Percentiles rank a stretch among this genome's conserved stretches.
These are phyloP conservation scores for Psilopogon haemacephalus DNA, from an alignment of 2,113 vertebrate genomes.

Conservation along the genomic window DNA sequence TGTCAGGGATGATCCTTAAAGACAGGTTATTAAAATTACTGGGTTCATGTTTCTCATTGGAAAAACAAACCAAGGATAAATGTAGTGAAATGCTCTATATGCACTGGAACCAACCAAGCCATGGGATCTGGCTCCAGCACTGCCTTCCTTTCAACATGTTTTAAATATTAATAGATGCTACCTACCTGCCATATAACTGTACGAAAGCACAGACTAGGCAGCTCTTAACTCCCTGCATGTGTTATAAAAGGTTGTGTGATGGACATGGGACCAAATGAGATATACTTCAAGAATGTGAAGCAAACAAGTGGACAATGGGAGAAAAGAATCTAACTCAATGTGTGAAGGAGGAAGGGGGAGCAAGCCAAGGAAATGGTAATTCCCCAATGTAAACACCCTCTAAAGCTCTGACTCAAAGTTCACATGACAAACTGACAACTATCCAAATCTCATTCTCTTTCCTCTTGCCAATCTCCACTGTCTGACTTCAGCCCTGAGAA, in stretches of 20 bases:
- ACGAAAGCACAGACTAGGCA: not conserved
- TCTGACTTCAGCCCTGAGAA: not conserved
- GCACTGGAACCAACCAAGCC: not conserved
- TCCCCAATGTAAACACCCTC: not conserved
- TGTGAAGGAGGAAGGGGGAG: not conserved
- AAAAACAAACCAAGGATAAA: not conserved
- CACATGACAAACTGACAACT: not conserved
- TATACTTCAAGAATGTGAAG: not conserved
- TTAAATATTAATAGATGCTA: not conserved
- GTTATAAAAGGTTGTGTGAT: not conserved
- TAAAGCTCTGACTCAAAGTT: not conserved
- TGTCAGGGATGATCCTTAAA: not conserved
- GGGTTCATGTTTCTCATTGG: not conserved
- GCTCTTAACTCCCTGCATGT: not conserved
- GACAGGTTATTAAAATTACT: not conserved
- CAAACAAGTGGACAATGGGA: not conserved
- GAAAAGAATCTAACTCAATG: not conserved
- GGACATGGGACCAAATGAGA: not conserved
- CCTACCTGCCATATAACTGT: not conserved
- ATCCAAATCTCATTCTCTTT: not conserved
- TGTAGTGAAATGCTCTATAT: not conserved
- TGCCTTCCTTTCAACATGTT: not conserved
- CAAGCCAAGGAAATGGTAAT: not conserved
- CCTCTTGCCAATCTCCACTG: not conserved
- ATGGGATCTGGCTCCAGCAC: not conserved